Conservation (phyloP, 2,797 vertebrate genomes). For the Setipinna tenuifilis region DNA sequence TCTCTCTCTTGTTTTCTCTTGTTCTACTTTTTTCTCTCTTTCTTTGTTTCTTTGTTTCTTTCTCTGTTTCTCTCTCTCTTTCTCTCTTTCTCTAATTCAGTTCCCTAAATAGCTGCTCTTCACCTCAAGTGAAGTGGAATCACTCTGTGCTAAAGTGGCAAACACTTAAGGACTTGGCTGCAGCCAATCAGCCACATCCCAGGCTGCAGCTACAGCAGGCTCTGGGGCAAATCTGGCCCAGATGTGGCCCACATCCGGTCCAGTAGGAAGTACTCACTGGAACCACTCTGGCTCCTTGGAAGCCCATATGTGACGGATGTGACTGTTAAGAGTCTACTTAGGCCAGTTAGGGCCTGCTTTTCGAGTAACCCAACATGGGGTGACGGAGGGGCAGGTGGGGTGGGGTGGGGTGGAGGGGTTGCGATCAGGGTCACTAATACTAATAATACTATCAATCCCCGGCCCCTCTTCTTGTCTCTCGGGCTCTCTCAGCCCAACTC, state of each 20-base stretch:
- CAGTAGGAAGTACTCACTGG: not conserved
- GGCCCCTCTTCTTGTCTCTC: not conserved
- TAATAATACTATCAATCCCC: not conserved
- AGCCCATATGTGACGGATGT: not conserved
- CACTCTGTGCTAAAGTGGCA: not conserved
- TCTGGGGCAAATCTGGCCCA: not conserved
- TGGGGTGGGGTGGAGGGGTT: no score
- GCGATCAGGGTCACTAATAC: not conserved
- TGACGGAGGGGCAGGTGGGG: not conserved
- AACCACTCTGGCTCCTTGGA: not conserved
- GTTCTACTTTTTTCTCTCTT: no score
- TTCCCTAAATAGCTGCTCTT: not conserved
- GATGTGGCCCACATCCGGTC: not conserved
- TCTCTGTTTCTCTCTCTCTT: constrained; percentile 25
- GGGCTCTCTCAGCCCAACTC: not conserved
- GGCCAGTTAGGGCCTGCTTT: not conserved
- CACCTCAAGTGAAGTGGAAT: not conserved
- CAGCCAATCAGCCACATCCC: not conserved
- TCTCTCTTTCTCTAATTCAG: constrained; percentile 12
- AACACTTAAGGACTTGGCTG: not conserved
- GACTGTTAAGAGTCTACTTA: not conserved
- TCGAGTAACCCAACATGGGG: not conserved
- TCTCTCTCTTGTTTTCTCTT: constrained; percentile 25
- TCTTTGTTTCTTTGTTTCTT: not conserved
- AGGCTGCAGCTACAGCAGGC: not conserved